Evolutionary conservation across 2,888 invertebrate species (phyloP).

Genomic region (Metallyticus violacea): DNA sequence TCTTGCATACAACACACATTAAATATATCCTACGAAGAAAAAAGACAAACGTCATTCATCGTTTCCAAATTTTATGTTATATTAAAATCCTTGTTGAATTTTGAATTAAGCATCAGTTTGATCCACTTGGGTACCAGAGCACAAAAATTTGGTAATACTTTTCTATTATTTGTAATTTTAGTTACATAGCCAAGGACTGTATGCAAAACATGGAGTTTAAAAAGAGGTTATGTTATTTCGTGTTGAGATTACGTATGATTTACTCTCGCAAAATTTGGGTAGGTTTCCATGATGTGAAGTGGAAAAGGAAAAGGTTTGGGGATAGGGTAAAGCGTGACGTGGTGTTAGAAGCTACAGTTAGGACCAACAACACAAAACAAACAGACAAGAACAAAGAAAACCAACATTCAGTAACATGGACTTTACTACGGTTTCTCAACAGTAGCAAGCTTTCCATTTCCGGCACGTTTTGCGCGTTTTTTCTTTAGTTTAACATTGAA

Average conservation of each 20-base stretch:
- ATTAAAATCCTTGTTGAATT: neutral
- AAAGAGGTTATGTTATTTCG: neutral
- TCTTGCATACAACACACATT: neutral
- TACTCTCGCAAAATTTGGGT: neutral
- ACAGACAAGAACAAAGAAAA: neutral
- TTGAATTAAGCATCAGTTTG: neutral
- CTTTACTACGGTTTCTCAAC: neutral
- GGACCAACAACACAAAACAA: slow-evolving; percentile 16
- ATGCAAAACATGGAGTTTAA: too few relatives aligned
- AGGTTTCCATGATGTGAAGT: neutral
- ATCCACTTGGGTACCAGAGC: neutral
- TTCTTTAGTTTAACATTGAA: slow-evolving; percentile 25
- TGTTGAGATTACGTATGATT: neutral
- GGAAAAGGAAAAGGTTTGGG: neutral
- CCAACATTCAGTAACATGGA: slow-evolving; percentile 13
- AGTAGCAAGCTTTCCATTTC: neutral
- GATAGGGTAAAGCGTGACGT: neutral
- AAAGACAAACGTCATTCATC: too few relatives aligned
- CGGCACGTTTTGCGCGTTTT: too few relatives aligned
- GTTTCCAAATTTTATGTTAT: too few relatives aligned
- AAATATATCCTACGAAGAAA: too few relatives aligned
- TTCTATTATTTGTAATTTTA: neutral
- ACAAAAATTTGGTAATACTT: neutral
- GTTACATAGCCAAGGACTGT: neutral
- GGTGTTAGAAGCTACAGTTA: slow-evolving; percentile 11